These are phyloP conservation scores for Eubasilissa splendida DNA, from an alignment of 2,888 invertebrate genomes.

Conservation along the genomic window DNA sequence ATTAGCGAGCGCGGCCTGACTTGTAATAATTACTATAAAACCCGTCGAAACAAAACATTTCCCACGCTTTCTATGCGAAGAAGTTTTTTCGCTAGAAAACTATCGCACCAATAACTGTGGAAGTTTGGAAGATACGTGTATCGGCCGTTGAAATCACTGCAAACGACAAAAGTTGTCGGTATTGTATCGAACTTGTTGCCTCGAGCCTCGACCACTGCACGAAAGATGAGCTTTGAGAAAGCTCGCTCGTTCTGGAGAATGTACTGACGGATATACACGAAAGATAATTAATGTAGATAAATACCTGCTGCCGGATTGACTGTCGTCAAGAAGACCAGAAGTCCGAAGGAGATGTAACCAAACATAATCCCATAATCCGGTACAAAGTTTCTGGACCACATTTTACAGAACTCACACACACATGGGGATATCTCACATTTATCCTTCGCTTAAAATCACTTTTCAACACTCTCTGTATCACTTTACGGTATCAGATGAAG, in stretches of 20 bases:
- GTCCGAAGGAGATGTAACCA: conserved; percentile 68
- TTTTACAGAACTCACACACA: conserved; percentile 73
- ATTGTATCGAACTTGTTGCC: conserved; percentile 35
- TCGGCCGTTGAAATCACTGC: conserved; percentile 48
- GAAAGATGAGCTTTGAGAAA: conserved; percentile 19
- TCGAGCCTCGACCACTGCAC: background rate
- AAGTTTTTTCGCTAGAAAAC: conserved; percentile 54
- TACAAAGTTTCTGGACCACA: conserved; percentile 80
- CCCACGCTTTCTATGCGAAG: conserved; percentile 57
- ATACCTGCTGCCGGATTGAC: conserved; percentile 75
- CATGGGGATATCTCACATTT: conserved; percentile 68
- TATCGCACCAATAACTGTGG: conserved; percentile 32
- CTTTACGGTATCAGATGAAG: conserved; percentile 74
- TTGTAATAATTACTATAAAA: conserved; percentile 25
- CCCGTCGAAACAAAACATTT: conserved; percentile 48
- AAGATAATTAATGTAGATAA: conserved; percentile 59
- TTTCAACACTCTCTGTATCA: conserved; percentile 65
- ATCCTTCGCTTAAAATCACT: conserved; percentile 73
- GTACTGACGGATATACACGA: background rate
- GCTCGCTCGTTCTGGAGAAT: background rate
- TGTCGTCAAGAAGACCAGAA: conserved; percentile 69
- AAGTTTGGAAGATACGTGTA: conserved; percentile 34
- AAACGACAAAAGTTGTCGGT: conserved; percentile 13
- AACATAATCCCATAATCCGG: conserved; percentile 80
- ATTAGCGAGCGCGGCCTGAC: conserved; percentile 42